Base-by-base conservation (phyloP, 2,888 invertebrate genomes). In the Hecatera dysodea region DNA sequence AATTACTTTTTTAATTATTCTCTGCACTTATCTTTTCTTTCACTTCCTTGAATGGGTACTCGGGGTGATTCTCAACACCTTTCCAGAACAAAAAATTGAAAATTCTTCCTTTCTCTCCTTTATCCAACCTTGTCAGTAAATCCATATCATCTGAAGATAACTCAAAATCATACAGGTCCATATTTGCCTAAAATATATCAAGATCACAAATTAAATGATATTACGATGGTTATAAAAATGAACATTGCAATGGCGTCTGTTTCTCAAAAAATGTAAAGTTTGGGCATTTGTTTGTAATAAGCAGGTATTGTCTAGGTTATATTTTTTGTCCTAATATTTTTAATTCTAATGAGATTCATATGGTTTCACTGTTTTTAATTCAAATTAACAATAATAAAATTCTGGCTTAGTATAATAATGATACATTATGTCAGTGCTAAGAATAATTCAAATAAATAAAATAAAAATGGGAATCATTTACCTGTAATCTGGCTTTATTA, bases 81-180 rank as follows among this genome's bases (percentile, higher is more conserved):
- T 96, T 97, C 95, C 97, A 97, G 81, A 97, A 97, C 19, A 97
- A 89, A 85, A 97, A 97, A 89, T 97, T 96, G 83, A 98, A 97
- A 78, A 97, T 97, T 75, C 97, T 95, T 29, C 97, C 97, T 7
- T 92, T 87, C 82, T 96, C 96, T 4, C 96, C 97, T 87, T 94
- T 96, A 86, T 98, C 97, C 68, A 98, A 90, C n/a, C 86, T 91
- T 82, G 96, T 94, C 62, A 98, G 85, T 29, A 87, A 86, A 66
- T 96, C 89, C 82, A 97, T 91, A 75, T 98, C 97, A 4, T 96
- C 94, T 19, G 93, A 87, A 0, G 92, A 88, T 69, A 98, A 86
- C 81, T 96, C 96, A 88, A 97, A 97, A 89, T 97, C 96, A 82
- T 97, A 97, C 74, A 98, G 93, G 65, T 97, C 92, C 67, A 97